These are phyloP conservation scores for Varanus salvator DNA, from an alignment of 2,113 vertebrate genomes.

Conservation along the genomic window DNA sequence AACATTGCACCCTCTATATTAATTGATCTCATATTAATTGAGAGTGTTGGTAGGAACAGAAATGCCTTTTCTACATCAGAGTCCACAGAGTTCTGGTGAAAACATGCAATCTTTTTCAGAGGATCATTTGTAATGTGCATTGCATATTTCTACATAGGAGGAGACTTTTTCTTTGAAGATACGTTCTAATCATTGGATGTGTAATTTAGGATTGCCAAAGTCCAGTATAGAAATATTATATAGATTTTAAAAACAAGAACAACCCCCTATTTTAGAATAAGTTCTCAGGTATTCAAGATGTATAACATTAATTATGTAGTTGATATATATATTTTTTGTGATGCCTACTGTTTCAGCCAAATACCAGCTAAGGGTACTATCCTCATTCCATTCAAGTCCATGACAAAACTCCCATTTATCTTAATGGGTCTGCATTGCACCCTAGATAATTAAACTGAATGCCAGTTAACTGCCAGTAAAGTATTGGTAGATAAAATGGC, in stretches of 20 bases:
- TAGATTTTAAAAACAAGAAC: not conserved
- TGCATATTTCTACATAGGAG: not conserved
- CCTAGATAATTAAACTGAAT: constrained; percentile 45
- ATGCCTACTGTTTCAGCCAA: constrained; percentile 51
- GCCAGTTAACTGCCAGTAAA: constrained; percentile 48
- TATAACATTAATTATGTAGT: constrained; percentile 2
- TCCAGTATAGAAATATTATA: constrained; percentile 5
- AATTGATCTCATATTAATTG: not conserved
- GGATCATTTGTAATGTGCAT: not conserved
- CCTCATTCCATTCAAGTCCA: not conserved
- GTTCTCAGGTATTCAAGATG: constrained; percentile 67
- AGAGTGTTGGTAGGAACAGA: not conserved
- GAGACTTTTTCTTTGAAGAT: not conserved
- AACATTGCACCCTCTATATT: not conserved
- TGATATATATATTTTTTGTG: constrained; percentile 42
- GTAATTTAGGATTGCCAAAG: not conserved
- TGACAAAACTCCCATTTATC: not conserved
- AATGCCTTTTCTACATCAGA: not conserved
- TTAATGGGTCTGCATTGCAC: not conserved
- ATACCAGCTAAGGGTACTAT: constrained; percentile 47
- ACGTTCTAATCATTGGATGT: not conserved
- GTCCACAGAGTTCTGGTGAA: not conserved
- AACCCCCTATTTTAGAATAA: constrained; percentile 29
- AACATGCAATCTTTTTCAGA: not conserved
- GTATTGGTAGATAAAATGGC: constrained; percentile 58